Evolutionary conservation across 1,140 invertebrate species (phyloP), one percentile per base, ranked within the genome.

Genomic region (Drosophila jambulina): DNA sequence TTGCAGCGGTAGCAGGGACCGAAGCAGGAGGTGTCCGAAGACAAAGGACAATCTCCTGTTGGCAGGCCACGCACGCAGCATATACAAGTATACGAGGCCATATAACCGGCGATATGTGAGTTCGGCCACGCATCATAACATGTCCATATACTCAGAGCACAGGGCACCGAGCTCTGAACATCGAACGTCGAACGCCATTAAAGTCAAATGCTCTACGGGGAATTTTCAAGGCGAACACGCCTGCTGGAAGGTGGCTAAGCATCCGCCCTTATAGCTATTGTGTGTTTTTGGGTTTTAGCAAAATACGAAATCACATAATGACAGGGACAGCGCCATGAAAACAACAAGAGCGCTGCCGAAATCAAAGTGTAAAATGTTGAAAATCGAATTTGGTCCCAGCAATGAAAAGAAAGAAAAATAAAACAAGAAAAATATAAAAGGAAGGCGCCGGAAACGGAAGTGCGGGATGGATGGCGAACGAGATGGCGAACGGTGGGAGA

Each of bases 101-200:
- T 27, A 63, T 75, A 51, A 60, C 32, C 54, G 38, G 45, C 46
- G 64, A 42, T 40, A 48, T 72, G 76, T 60, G 38, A 43, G 76
- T 54, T 80, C 46, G 76, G 84, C 80, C 84, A 88, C 84, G 84
- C 84, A 87, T 87, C 84, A 87, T 87, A 87, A 87, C 84, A 83
- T 87, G 84, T 88, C 84, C 82, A 87, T 87, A 87, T 83, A 83
- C 84, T 46, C 69, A 45, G 15, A 17, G 10, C 46, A 27, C 46
- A 19, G 12, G 15, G 27, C 27, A 8, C n/a, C 27, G 51, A 53
- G 19, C 51, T n/a, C 9, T 15, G 57, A 72, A 63, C 56, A 54
- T 53, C 69, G 64, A 82, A 68, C 72, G 72, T 67, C 76, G 63
- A 78, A 68, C 74, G 80, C 84, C 84, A 88, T 87, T 87, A 88